Base-by-base conservation (phyloP, 2,797 vertebrate genomes). In the Peromyscus nudipes region DNA sequence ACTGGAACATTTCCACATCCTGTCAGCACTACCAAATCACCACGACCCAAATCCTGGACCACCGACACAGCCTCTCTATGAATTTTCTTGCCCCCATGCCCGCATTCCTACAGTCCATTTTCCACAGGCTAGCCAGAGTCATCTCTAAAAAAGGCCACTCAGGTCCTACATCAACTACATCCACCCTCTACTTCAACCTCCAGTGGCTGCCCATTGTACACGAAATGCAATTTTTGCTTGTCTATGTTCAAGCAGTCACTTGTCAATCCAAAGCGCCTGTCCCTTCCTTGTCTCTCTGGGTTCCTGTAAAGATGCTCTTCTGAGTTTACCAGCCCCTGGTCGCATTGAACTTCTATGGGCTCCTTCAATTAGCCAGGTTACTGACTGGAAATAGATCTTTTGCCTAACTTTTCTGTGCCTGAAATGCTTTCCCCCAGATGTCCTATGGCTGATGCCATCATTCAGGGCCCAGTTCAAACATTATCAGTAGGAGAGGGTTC, bases 101-200 rank as follows among this genome's bases (percentile, higher is more conserved):
- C 7, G 0, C 9, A 23, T 1, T 4, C 46, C 27, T 37, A 13
- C 0, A n/a, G 60, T 62, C 89, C 16, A 23, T 57, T 69, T 40
- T 60, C 14, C 40, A 91, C 13, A 49, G 0, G 12, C 52, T 7
- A 37, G 40, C 37, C 46, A 46, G 64, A 81, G 55, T 6, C 27
- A 64, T 37, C 40, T 95, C 76, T 79, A 37, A 69, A 76, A 92
- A 89, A 64, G 0, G n/a, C 60, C 52, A 85, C 46, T 64, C 73
- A 27, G 29, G 57, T n/a, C 49, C n/a, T 4, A 14, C 37, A 31
- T 57, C 25, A 81, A 49, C 37, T 81, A 23, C 14, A 83, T 14
- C 27, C 9, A 9, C 43, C 67, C 21, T 19, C 76, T 77, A 7
- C 12, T 77, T 94, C 29, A 49, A 29, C 5, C 21, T 86, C 55